Percentiles rank a stretch among this genome's conserved stretches.
Evolutionary conservation across 2,888 invertebrate species (phyloP).

Genomic region (Heteropelma amictum): DNA sequence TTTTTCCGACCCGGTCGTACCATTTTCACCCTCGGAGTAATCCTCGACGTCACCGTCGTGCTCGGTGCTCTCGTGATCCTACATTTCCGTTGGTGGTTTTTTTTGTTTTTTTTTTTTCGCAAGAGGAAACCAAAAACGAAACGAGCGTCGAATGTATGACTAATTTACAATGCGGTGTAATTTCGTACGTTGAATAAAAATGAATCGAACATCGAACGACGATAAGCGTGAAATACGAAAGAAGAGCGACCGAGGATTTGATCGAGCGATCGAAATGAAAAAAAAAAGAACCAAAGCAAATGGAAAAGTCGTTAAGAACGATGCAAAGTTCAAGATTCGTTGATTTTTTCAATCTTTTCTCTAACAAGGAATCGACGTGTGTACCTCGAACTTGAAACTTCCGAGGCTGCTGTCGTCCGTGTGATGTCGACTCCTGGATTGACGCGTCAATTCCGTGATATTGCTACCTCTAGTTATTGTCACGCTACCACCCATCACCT

Average conservation of each 20-base stretch:
- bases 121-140: conserved; percentile 7
- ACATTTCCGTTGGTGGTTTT: conserved; percentile 21
- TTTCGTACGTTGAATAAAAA: conserved; percentile 17
- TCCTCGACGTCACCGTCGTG: conserved; percentile 93
- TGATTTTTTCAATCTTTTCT: background rate
- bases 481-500: conserved; percentile 75
- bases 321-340: background rate
- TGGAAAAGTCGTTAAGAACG: background rate
- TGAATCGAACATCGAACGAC: conserved; percentile 39
- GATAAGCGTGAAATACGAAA: conserved; percentile 42
- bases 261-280: background rate
- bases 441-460: conserved; percentile 71
- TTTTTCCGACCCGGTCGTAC: conserved; percentile 84
- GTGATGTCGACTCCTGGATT: conserved; percentile 81
- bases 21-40: conserved; percentile 86
- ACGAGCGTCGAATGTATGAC: conserved; percentile 48
- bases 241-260: conserved; percentile 15
- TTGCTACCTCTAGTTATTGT: conserved; percentile 76
- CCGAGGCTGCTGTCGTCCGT: conserved; percentile 86
- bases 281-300: background rate
- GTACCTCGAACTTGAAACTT: conserved; percentile 85
- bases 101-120: background rate
- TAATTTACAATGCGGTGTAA: conserved; percentile 49
- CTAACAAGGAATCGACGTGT: conserved; percentile 54
- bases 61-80: conserved; percentile 85